Evolutionary conservation across 2,888 invertebrate genomes (phyloP).

Genomic region (Andrena camellia): DNA sequence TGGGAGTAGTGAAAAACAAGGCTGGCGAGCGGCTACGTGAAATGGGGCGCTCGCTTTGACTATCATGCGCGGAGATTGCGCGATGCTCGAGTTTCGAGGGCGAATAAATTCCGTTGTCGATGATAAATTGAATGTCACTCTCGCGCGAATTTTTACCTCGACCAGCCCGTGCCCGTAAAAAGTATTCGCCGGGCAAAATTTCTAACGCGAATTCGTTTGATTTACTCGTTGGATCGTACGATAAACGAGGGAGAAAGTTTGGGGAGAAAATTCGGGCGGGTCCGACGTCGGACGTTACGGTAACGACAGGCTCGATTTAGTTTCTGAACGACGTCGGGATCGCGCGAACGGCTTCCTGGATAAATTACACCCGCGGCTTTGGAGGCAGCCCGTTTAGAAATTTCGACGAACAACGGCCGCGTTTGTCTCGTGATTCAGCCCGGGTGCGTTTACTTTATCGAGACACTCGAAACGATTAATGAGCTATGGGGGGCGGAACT

Average conservation of each 20-base stretch:
- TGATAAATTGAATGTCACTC: slow-evolving; percentile 53
- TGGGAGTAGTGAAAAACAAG: slow-evolving; percentile 5
- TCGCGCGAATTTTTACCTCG: slow-evolving; percentile 28
- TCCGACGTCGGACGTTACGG: background rate
- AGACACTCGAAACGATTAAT: slow-evolving; percentile 35
- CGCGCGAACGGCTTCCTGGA: background rate
- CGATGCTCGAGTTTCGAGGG: background rate
- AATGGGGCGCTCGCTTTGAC: background rate
- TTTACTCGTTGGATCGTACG: slow-evolving; percentile 23
- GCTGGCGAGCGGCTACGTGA: background rate
- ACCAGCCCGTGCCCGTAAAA: slow-evolving; percentile 11
- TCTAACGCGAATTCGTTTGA: slow-evolving; percentile 28
- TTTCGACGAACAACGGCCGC: background rate
- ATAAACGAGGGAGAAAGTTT: background rate
- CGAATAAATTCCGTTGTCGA: slow-evolving; percentile 42
- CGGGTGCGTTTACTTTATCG: slow-evolving; percentile 32
- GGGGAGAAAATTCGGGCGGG: background rate
- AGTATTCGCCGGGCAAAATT: slow-evolving; percentile 29
- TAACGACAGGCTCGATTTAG: background rate
- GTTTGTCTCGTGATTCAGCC: slow-evolving; percentile 18
- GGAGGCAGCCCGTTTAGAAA: background rate
- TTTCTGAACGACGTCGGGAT: background rate
- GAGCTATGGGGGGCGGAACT: slow-evolving; percentile 26
- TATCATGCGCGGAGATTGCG: slow-evolving; percentile 11
- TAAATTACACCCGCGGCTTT: background rate